phyloP scores from a whole-genome alignment of 2,888 invertebrate genomes.

The Slavum lentiscoides region DNA sequence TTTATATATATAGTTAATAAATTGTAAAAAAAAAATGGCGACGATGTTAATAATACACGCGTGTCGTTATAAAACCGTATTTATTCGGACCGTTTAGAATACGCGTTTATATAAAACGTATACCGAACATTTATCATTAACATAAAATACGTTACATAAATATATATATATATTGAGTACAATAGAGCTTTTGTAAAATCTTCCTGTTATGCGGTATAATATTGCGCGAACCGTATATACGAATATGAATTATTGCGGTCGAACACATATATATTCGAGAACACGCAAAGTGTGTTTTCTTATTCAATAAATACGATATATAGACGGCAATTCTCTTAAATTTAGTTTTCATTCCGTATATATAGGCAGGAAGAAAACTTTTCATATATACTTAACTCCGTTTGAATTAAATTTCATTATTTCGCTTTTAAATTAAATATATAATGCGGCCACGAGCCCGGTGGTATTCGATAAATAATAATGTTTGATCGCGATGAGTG shows the following conservation, averaged over 20 bases:
- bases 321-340: slow-evolving; percentile 19
- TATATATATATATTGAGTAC: too few relatives aligned
- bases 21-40: too few relatives aligned
- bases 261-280: slow-evolving; percentile 36
- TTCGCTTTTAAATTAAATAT: slow-evolving; percentile 35
- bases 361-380: slow-evolving; percentile 21
- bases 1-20: too few relatives aligned
- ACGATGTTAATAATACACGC: too few relatives aligned
- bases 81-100: too few relatives aligned
- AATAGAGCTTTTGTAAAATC: too few relatives aligned
- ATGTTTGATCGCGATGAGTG: slow-evolving; percentile 7
- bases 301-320: slow-evolving; percentile 38
- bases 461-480: slow-evolving; percentile 31
- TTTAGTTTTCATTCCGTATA: slow-evolving; percentile 38
- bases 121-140: too few relatives aligned
- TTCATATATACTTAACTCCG: slow-evolving; percentile 48
- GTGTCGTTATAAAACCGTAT: too few relatives aligned
- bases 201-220: too few relatives aligned
- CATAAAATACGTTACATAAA: too few relatives aligned
- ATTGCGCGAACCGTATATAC: too few relatives aligned
- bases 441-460: slow-evolving; percentile 10
- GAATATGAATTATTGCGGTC: slow-evolving; percentile 31
- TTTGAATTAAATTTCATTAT: slow-evolving; percentile 46
- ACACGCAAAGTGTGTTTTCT: slow-evolving; percentile 40
- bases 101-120: too few relatives aligned